Conservation (phyloP, 1,140 invertebrate genomes). For the Marisa cornuarietis region DNA sequence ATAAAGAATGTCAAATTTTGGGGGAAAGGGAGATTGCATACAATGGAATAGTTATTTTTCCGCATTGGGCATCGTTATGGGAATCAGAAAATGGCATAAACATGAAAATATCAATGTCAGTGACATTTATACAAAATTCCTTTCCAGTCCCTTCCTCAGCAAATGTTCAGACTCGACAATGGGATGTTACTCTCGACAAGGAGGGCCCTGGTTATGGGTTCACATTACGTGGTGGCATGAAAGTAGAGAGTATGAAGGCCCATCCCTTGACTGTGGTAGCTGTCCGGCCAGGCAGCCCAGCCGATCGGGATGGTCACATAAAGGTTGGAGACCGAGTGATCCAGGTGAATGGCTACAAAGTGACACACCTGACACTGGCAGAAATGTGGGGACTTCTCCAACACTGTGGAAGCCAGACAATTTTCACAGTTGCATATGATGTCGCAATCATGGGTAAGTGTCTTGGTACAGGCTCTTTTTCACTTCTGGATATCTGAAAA, state of each 20-base stretch:
- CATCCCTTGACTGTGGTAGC: constrained; percentile 87
- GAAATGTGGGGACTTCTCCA: constrained; percentile 68
- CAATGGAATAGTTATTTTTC: too few relatives aligned
- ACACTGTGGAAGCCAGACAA: constrained; percentile 60
- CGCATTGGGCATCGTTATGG: too few relatives aligned
- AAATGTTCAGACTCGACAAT: constrained; percentile 59
- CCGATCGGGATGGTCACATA: constrained; percentile 74
- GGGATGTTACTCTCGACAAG: constrained; percentile 71
- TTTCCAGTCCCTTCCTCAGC: constrained; percentile 52
- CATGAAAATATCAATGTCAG: neutral
- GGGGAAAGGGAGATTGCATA: too few relatives aligned
- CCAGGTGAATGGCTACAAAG: constrained; percentile 79
- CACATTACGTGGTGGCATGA: constrained; percentile 83
- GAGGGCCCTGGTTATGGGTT: constrained; percentile 88
- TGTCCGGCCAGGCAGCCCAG: constrained; percentile 87
- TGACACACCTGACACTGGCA: constrained; percentile 67
- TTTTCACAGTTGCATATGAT: constrained; percentile 82
- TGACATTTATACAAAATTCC: constrained; percentile 11
- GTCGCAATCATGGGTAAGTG: constrained; percentile 79
- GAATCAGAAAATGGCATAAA: too few relatives aligned
- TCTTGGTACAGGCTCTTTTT: too few relatives aligned
- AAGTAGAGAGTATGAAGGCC: constrained; percentile 70
- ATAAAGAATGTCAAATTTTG: too few relatives aligned
- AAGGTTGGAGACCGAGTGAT: constrained; percentile 79
- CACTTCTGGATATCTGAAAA: too few relatives aligned